A percentile compares a stretch with the other conserved stretches of the same genome.
Evolutionary conservation across 2,888 invertebrate species (phyloP).

Genomic region (Drosophila greeni): DNA sequence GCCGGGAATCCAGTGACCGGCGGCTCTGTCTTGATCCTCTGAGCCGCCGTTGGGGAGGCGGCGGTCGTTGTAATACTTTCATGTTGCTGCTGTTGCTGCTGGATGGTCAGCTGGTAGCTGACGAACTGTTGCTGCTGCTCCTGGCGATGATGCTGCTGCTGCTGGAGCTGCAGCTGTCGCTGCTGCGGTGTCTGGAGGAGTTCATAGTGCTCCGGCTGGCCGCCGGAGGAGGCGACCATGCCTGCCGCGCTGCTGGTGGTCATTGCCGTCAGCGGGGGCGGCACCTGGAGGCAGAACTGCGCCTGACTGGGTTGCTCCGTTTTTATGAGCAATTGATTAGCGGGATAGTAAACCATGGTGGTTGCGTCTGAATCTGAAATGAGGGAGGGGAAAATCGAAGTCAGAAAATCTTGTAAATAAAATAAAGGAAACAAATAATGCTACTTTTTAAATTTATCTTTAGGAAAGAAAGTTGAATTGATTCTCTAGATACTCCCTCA

Average conservation of each 20-base stretch:
- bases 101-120: slow-evolving; percentile 53
- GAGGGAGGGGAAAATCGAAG: no score
- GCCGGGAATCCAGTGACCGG: slow-evolving; percentile 2
- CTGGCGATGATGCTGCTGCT: slow-evolving; percentile 47
- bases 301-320: slow-evolving; percentile 76
- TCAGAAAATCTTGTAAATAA: neutral
- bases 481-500: neutral
- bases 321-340: slow-evolving; percentile 78
- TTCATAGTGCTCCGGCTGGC: slow-evolving; percentile 61
- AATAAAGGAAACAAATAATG: neutral
- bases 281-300: slow-evolving; percentile 73
- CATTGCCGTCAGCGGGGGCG: slow-evolving; percentile 47
- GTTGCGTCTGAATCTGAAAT: slow-evolving; percentile 66
- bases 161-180: slow-evolving; percentile 65
- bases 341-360: slow-evolving; percentile 79
- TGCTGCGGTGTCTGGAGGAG: slow-evolving; percentile 63
- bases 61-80: slow-evolving; percentile 32
- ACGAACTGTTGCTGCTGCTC: slow-evolving; percentile 45
- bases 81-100: slow-evolving; percentile 50
- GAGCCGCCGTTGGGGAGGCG: slow-evolving; percentile 5
- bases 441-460: neutral
- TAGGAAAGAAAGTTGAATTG: neutral
- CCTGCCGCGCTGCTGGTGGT: slow-evolving; percentile 18
- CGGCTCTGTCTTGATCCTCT: slow-evolving; percentile 63
- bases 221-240: slow-evolving; percentile 39